Percentiles rank a stretch among this genome's conserved stretches.
Conservation (phyloP, 1,140 invertebrate genomes). For the Caenorhabditis remanei region DNA sequence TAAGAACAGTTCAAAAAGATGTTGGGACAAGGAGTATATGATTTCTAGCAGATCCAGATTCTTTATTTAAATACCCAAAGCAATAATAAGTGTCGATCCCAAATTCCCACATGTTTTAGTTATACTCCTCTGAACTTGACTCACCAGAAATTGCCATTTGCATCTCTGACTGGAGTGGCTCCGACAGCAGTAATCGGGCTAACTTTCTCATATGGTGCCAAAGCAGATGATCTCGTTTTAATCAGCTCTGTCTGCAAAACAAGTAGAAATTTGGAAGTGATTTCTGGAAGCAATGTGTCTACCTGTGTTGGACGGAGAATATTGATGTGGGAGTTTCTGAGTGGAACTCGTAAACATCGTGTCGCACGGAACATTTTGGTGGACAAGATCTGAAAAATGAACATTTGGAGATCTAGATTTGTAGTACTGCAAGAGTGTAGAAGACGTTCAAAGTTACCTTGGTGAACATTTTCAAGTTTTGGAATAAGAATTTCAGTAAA, state of each 20-base stretch:
- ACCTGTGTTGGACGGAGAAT: slow-evolving; percentile 50
- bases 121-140: background rate
- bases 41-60: background rate
- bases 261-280: background rate
- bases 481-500: background rate
- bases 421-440: background rate
- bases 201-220: slow-evolving; percentile 47
- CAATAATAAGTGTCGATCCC: too few relatives aligned
- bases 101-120: background rate
- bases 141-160: slow-evolving; percentile 61
- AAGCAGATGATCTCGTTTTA: slow-evolving; percentile 5
- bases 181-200: slow-evolving; percentile 55
- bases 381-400: background rate
- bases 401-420: background rate
- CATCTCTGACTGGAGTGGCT: slow-evolving; percentile 55
- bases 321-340: slow-evolving; percentile 45
- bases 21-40: too few relatives aligned
- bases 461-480: background rate
- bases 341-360: slow-evolving; percentile 15
- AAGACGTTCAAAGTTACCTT: slow-evolving; percentile 8
- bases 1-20: slow-evolving; percentile 1
- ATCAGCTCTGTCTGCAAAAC: slow-evolving; percentile 11
- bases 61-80: too few relatives aligned
- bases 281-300: background rate
- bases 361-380: slow-evolving; percentile 26